These are phyloP conservation scores for Lophura nycthemera DNA, from an alignment of 2,113 vertebrate genomes.

Conservation along the genomic window DNA sequence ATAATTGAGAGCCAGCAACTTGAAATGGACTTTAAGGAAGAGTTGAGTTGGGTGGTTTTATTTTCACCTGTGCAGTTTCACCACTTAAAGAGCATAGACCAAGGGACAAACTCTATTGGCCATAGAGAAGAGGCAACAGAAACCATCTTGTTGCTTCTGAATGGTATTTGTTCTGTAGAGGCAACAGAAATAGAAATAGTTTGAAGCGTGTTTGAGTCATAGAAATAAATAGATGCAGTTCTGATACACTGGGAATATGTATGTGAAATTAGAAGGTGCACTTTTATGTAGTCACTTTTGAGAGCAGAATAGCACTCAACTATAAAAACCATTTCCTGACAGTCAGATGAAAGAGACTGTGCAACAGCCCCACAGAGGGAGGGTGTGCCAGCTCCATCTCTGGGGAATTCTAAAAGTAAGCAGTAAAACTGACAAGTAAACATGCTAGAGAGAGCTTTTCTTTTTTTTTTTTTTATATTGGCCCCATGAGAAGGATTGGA, in stretches of 20 bases:
- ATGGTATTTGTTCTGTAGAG: neutral
- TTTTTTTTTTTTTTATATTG: neutral
- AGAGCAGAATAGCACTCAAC: neutral
- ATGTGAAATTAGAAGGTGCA: conserved; percentile 12
- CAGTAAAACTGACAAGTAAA: neutral
- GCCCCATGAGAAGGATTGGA: neutral
- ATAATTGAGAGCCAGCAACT: neutral
- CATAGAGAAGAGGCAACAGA: fast-evolving
- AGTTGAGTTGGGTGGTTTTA: neutral
- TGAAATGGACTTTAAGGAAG: neutral
- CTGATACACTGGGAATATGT: neutral
- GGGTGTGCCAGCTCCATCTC: neutral
- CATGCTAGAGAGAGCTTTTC: neutral
- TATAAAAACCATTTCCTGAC: neutral
- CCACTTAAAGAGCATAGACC: neutral
- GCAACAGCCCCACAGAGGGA: neutral
- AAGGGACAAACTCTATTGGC: neutral
- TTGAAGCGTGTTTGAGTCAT: conserved; percentile 16
- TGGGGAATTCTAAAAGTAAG: neutral
- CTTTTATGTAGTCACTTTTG: neutral
- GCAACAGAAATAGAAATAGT: conserved; percentile 18
- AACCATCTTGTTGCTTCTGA: neutral
- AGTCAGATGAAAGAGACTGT: neutral
- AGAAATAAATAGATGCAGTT: conserved; percentile 26
- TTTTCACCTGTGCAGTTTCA: neutral